Evolutionary conservation across 2,797 vertebrate species (phyloP), one percentile per base, ranked within the genome.

Genomic region (Cyprinodon diabolis): DNA sequence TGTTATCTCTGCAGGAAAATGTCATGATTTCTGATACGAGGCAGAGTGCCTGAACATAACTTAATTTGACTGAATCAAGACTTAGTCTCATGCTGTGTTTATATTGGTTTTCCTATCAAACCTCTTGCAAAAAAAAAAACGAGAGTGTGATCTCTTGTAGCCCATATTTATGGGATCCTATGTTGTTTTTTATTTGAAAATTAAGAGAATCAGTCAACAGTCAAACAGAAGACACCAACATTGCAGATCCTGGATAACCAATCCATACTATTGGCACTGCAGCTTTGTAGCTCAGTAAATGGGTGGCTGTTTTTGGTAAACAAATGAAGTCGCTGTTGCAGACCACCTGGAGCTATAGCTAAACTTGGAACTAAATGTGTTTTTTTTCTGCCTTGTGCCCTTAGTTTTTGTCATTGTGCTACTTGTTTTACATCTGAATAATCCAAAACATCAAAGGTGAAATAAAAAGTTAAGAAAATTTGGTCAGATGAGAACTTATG

Each of bases 261-360:
- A 30, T 30, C 30, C 48, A 47, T 37, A 7, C 14, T 55, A 40
- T 74, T 66, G 58, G 6, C 6, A 35, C 25, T 30, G 56, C 56
- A 35, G 25, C 35, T 17, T 40, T 66, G 51, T 76, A 52, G 48
- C 60, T 65, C n/a, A 65, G 35, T 48, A 25, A 80, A 74, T 70
- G 69, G 75, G 72, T 81, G 67, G 77, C 74, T 82, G 73, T 73
- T 35, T 51, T 74, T 63, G 21, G 78, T 72, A 60, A 56, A 84
- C 66, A 90, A 92, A 85, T 84, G 56, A 85, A 74, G 74, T 78
- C 83, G 85, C 91, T 93, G 90, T 94, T 92, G 68, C 12, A 83
- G 55, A 91, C 87, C 76, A 94, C 93, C 89, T 90, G 75, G 57
- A 92, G 92, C 93, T 81, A 90, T 74, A 43, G 63, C 8, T 75